These are phyloP conservation scores for Cyphomyrus plagiostoma DNA, from an alignment of 2,113 vertebrate genomes.

Conservation along the genomic window DNA sequence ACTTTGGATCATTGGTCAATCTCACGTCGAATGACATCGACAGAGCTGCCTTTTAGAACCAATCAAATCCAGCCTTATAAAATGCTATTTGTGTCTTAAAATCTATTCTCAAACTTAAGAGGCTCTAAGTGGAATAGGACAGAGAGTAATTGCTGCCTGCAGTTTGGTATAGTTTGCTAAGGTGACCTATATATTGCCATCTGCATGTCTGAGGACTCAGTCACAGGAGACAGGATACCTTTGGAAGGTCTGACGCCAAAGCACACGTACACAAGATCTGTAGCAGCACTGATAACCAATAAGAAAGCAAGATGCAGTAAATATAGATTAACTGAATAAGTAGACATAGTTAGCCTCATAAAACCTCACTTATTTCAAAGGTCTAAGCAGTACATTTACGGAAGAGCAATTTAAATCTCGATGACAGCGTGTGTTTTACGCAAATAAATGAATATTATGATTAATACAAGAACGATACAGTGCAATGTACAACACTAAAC, in stretches of 20 bases:
- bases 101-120: neutral
- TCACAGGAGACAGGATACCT: neutral
- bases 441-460: neutral
- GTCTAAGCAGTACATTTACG: neutral
- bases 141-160: neutral
- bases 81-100: neutral
- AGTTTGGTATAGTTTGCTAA: neutral
- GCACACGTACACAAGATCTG: neutral
- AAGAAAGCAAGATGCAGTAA: neutral
- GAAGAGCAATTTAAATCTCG: neutral
- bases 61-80: neutral
- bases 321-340: neutral
- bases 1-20: neutral
- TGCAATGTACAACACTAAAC: neutral
- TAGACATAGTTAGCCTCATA: neutral
- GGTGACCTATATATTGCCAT: neutral
- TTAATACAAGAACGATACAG: neutral
- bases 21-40: neutral
- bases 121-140: neutral
- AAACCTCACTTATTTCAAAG: conserved; percentile 1
- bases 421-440: neutral
- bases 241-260: neutral
- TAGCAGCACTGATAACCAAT: neutral
- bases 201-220: neutral
- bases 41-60: neutral